These are phyloP conservation scores for Azorinus chamasolen DNA, from an alignment of 2,888 invertebrate species.

Conservation along the genomic window DNA sequence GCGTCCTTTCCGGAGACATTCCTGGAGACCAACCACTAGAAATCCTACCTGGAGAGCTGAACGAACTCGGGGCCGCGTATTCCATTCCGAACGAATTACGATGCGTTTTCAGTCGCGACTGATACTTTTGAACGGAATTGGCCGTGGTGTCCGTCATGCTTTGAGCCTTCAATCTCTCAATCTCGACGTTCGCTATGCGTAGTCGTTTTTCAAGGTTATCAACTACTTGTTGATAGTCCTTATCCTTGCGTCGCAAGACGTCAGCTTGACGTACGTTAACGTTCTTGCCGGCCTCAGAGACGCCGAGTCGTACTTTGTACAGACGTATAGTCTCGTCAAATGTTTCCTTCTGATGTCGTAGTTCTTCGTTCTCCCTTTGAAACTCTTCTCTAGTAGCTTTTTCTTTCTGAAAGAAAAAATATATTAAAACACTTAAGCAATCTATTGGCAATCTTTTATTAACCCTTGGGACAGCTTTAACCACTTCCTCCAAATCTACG, in stretches of 20 bases:
- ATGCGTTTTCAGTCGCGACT: constrained; percentile 29
- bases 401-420: constrained; percentile 28
- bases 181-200: constrained; percentile 38
- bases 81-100: constrained; percentile 35
- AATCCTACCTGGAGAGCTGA: neutral
- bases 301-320: constrained; percentile 58
- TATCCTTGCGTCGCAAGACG: constrained; percentile 45
- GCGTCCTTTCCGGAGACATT: constrained; percentile 16
- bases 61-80: constrained; percentile 21
- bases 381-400: constrained; percentile 45
- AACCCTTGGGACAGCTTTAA: no score
- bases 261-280: constrained; percentile 53
- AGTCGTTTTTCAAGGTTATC: constrained; percentile 44
- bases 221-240: constrained; percentile 46
- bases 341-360: constrained; percentile 34
- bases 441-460: no score
- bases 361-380: constrained; percentile 41
- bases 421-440: neutral
- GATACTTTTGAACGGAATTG: constrained; percentile 41
- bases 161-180: constrained; percentile 44
- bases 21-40: constrained; percentile 23
- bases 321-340: constrained; percentile 49
- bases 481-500: no score
- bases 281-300: constrained; percentile 50
- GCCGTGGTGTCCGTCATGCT: constrained; percentile 50